Evolutionary conservation across 2,113 vertebrate species (phyloP), one percentile per base, ranked within the genome.

Genomic region (Chunga burmeisteri): DNA sequence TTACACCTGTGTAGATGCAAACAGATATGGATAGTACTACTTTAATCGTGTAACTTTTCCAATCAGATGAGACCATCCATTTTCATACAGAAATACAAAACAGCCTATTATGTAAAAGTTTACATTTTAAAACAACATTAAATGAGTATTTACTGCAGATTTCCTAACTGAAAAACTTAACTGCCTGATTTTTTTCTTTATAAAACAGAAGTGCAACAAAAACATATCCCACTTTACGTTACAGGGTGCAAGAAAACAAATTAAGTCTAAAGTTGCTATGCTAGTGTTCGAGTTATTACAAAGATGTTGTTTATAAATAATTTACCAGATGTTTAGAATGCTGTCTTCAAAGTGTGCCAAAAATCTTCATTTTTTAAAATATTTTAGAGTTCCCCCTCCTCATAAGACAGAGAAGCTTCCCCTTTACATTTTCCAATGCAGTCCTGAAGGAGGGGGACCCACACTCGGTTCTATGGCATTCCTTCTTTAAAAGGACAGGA

Each of bases 141-240:
- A 67, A 82, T 74, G 16, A 96, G 26, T 96, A 90, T 93, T 92
- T 90, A 91, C 80, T 32, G 20, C 55, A 83, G 82, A 91, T 71
- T 92, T 91, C 82, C 70, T 74, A 90, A 93, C 79, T n/a, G 1
- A 84, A 94, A 94, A 96, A 84, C 50, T 81, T 96, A 96, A 95
- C 74, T 92, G 70, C 40, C 89, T 88, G 52, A 32, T 97, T 98
- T 96, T 94, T 95, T 97, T 66, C 83, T 94, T 86, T 83, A 92
- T 11, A 75, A 95, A 95, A 74, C 11, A 63, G 44, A 86, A 94
- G 67, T 93, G 96, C 92, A 94, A 91, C 77, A 75, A 70, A 97
- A 97, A 93, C 22, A 21, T 44, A 87, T 38, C 61, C 58, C 86
- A 72, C 61, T 96, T 96, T 63, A 46, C 79, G 78, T 70, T 85